Evolutionary conservation across 2,888 invertebrate species (phyloP), one percentile per base, ranked within the genome.

Genomic region (Luperina nickerlii): DNA sequence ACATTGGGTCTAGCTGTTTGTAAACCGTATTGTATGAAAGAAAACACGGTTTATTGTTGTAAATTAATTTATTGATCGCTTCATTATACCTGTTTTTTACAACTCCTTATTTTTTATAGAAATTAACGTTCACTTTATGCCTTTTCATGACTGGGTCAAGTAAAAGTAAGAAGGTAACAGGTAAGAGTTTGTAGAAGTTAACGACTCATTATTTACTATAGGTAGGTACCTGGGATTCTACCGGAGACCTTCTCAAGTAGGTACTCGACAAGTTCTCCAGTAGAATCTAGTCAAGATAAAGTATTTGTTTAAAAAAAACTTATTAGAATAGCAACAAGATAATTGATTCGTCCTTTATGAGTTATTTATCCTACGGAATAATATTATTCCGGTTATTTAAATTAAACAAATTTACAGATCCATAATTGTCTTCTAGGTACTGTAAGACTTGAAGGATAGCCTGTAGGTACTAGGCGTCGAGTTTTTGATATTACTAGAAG

Each of bases 51-150:
- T 73, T 74, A 32, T 38, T 62, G 74, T 54, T n/a, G 18, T 68
- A 63, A 38, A 48, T 45, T 45, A 78, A 54, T 79, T 79, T 8
- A n/a, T 32, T 18, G 13, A 70, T 79, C 15, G 32, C n/a, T 79
- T 71, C 65, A 54, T 32, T 69, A 15, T 48, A 27, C 48, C 57
- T 65, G 57, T 15, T 48, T 27, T n/a, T 51, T 42, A 42, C 18
- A 38, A 13, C 18, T 79, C 15, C 9, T 54, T 66, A 38, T 24
- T 54, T 63, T 78, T 8, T 45, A 51, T n/a, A 9, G 70, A 9
- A 18, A 51, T 13, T 54, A 68, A 51, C 11, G 32, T 42, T 62
- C 42, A 18, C 32, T 69, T 51, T 20, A 42, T 42, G 20, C 18
- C 11, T 69, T 63, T 18, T 62, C 24, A 51, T 54, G 51, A 51